Percentiles rank a stretch among this genome's conserved stretches.
Evolutionary conservation across 37 sponge, comb jelly and placozoan genomes (phyloP).

Genomic region (Haliclona indistincta): DNA sequence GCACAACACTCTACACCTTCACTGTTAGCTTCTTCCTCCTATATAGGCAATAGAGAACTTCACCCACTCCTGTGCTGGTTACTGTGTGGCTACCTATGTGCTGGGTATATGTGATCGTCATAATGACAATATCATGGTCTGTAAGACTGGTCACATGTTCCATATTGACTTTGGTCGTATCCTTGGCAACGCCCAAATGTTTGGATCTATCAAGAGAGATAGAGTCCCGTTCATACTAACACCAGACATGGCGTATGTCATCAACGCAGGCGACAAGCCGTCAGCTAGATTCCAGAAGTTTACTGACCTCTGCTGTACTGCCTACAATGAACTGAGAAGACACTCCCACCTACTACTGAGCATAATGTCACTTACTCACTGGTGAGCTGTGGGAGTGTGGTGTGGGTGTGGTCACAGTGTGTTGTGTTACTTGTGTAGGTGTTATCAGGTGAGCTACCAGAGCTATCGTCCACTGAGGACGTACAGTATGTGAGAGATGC

Average conservation of each 20-base stretch:
- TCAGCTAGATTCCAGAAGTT: constrained; percentile 82
- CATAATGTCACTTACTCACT: constrained; percentile 62
- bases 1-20: no score
- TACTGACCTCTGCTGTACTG: constrained; percentile 81
- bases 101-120: constrained; percentile 91
- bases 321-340: constrained; percentile 80
- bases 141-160: constrained; percentile 85
- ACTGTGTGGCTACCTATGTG: constrained; percentile 93
- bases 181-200: constrained; percentile 92
- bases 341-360: constrained; percentile 71
- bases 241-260: constrained; percentile 96
- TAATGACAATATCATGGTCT: constrained; percentile 95
- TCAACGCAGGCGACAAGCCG: constrained; percentile 79
- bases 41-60: constrained; percentile 84
- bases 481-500: constrained; percentile 79
- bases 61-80: constrained; percentile 92
- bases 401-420: not conserved
- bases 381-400: not conserved
- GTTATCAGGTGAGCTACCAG: constrained; percentile 70
- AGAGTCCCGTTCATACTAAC: constrained; percentile 91
- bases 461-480: constrained; percentile 71
- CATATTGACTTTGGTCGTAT: constrained; percentile 94
- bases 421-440: constrained; percentile 43
- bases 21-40: no score
- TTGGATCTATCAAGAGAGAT: constrained; percentile 88